A percentile compares a stretch with the other conserved stretches of the same genome.
phyloP scores from a whole-genome alignment of 2,888 invertebrate genomes.

The Mylabris sibirica region DNA sequence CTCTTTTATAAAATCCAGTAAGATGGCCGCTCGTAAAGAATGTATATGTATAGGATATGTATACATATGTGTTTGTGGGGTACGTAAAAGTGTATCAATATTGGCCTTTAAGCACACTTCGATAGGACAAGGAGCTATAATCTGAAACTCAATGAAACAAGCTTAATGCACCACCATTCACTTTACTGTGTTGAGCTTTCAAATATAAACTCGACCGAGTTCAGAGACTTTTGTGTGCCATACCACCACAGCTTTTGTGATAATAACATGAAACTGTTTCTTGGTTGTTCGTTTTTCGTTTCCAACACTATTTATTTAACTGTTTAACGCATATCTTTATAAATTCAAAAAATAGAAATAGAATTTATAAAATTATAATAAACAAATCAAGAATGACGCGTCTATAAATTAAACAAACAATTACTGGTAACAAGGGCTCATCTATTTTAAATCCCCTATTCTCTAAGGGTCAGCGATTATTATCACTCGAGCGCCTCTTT shows the following conservation, averaged over 20 bases:
- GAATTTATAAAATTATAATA: background rate
- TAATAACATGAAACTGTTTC: conserved; percentile 56
- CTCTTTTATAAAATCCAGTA: conserved; percentile 33
- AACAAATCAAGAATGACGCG: background rate
- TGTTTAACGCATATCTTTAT: conserved; percentile 38
- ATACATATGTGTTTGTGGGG: background rate
- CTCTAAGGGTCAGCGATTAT: conserved; percentile 39
- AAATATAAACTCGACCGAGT: conserved; percentile 50
- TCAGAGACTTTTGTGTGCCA: conserved; percentile 50
- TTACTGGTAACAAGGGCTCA: conserved; percentile 29
- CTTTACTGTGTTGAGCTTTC: conserved; percentile 57
- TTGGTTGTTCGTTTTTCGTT: conserved; percentile 52
- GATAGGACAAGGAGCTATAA: conserved; percentile 57
- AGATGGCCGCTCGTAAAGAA: conserved; percentile 58
- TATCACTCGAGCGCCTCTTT: conserved; percentile 46
- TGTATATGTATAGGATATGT: conserved; percentile 25
- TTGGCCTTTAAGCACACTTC: conserved; percentile 48
- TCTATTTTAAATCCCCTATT: conserved; percentile 35
- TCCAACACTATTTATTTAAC: conserved; percentile 43
- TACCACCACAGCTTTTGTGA: conserved; percentile 56
- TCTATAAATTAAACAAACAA: conserved; percentile 36
- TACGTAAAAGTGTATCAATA: conserved; percentile 56
- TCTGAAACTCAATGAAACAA: conserved; percentile 56
- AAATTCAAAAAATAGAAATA: background rate
- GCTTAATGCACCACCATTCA: conserved; percentile 55